Evolutionary conservation across 64 coral and sea anemone species (phyloP).

Genomic region (Porites lutea): DNA sequence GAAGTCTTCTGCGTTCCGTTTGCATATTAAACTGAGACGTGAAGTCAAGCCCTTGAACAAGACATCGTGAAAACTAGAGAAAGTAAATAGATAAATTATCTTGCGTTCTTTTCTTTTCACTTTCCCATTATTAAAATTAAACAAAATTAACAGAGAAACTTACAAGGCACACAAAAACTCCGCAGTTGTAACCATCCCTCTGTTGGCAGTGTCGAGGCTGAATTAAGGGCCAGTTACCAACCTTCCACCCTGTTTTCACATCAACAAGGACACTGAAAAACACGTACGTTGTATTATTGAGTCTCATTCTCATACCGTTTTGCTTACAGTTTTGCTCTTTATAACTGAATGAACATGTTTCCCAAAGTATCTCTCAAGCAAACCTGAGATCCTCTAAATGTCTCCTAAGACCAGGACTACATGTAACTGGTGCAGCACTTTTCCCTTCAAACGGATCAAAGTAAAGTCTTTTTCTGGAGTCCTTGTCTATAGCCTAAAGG

Average conservation of each 20-base stretch:
- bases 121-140: too few species aligned
- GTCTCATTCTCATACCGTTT: not conserved
- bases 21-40: too few species aligned
- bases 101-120: too few species aligned
- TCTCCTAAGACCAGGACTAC: not conserved
- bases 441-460: not conserved
- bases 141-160: too few species aligned
- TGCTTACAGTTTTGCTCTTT: not conserved
- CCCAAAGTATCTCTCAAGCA: not conserved
- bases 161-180: too few species aligned
- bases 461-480: not conserved
- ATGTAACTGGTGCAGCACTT: not conserved
- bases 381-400: not conserved
- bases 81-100: too few species aligned
- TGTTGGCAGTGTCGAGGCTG: constrained; percentile 16
- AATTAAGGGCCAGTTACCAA: too few species aligned
- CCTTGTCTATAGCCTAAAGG: not conserved
- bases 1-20: too few species aligned
- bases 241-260: constrained; percentile 40
- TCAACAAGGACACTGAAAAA: constrained; percentile 24
- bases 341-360: not conserved
- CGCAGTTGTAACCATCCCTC: too few species aligned
- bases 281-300: not conserved
- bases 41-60: too few species aligned
- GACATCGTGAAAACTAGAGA: too few species aligned